phyloP scores from a whole-genome alignment of 2,797 vertebrate genomes.

The Hippocampus kuda region DNA sequence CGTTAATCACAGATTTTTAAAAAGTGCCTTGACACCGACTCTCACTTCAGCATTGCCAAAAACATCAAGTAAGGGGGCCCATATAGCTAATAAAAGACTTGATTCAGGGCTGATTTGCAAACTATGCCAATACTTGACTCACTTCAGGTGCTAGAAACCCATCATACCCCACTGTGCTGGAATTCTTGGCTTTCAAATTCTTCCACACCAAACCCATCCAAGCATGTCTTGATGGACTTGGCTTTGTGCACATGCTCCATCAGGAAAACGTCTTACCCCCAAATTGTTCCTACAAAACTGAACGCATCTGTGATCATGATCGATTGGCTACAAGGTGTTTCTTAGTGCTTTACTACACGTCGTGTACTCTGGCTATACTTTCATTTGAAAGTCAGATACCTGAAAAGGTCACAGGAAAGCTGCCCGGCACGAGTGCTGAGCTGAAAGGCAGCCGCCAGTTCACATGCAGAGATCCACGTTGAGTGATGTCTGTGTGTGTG shows the following conservation, averaged over 20 bases:
- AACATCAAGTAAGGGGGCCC: background rate
- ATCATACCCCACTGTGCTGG: background rate
- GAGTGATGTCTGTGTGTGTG: background rate
- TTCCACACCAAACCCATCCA: too few species aligned
- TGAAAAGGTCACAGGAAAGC: background rate
- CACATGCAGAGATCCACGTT: conserved; percentile 1
- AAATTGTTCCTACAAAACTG: background rate
- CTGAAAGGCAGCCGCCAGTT: background rate
- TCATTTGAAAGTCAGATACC: background rate
- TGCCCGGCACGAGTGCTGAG: background rate
- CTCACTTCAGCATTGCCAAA: background rate
- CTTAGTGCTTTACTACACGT: background rate
- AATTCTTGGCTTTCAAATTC: too few species aligned
- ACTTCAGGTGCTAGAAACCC: background rate
- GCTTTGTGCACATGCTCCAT: background rate
- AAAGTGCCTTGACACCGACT: background rate
- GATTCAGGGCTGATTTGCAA: background rate
- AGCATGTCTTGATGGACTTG: too few species aligned
- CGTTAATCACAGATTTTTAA: too few species aligned
- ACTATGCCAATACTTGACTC: background rate
- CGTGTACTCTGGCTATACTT: background rate
- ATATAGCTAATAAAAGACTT: too few species aligned
- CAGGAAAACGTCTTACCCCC: background rate
- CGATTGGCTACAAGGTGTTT: background rate
- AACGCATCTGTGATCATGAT: background rate